Conservation (phyloP, 2,113 vertebrate species). For the Dinomys branickii region DNA sequence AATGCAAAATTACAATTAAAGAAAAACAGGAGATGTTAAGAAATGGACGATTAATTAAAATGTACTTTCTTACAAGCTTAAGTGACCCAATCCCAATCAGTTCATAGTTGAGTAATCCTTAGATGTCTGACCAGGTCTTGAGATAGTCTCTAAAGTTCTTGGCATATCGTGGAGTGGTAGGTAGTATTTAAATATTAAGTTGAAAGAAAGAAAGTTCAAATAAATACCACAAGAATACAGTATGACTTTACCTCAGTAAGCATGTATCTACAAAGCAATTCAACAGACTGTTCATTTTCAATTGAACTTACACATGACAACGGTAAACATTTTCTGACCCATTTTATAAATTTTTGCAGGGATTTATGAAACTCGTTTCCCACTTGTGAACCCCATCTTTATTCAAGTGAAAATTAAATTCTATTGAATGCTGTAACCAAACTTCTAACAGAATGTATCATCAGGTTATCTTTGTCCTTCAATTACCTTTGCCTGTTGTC, state of each 20-base stretch:
- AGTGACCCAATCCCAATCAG: neutral
- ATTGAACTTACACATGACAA: neutral
- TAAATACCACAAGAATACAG: neutral
- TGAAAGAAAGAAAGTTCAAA: slow-evolving; percentile 42
- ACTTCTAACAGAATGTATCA: neutral
- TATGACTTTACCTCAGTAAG: neutral
- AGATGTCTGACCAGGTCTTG: neutral
- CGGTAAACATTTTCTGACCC: slow-evolving; percentile 39
- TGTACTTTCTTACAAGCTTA: neutral
- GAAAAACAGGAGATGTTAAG: neutral
- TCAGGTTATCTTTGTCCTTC: slow-evolving; percentile 1
- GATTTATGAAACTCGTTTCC: slow-evolving; percentile 27
- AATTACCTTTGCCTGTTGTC: neutral
- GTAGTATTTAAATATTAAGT: slow-evolving; percentile 59
- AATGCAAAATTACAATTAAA: neutral
- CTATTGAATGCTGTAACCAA: neutral
- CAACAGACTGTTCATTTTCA: slow-evolving; percentile 41
- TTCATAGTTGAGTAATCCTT: slow-evolving; percentile 5
- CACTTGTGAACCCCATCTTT: slow-evolving; percentile 8
- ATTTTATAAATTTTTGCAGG: slow-evolving; percentile 43
- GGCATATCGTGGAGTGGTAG: neutral
- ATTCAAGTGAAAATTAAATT: slow-evolving; percentile 7
- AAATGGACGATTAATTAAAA: neutral
- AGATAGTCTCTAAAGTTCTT: neutral
- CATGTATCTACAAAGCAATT: neutral